Percentiles rank a stretch among this genome's conserved stretches.
These are phyloP conservation scores for Archocentrus centrarchus DNA, from an alignment of 2,113 vertebrate species.

Conservation along the genomic window DNA sequence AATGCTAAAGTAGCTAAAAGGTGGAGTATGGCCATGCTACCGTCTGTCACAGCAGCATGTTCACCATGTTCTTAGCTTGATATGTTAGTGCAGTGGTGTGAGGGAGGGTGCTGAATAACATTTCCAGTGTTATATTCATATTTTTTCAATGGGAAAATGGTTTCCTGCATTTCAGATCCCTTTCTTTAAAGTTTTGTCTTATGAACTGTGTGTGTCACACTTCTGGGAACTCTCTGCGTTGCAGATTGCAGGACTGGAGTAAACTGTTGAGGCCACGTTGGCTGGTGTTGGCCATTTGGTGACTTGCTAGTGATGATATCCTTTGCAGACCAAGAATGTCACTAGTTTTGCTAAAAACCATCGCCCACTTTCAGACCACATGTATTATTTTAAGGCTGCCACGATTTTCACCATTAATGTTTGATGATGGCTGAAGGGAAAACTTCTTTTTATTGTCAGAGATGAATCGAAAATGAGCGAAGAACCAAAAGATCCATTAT, in stretches of 20 bases:
- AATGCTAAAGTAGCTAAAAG: neutral
- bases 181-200: neutral
- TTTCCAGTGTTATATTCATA: neutral
- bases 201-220: neutral
- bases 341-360: neutral
- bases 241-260: neutral
- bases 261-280: neutral
- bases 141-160: neutral
- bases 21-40: neutral
- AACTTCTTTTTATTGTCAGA: neutral
- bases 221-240: accelerated
- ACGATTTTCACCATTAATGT: neutral
- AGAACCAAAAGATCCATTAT: neutral
- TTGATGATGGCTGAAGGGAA: constrained; percentile 4
- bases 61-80: neutral
- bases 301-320: neutral
- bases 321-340: neutral
- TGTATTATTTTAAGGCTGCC: constrained; percentile 1
- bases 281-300: neutral
- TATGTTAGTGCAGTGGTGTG: neutral
- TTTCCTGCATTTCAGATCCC: neutral
- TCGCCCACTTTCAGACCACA: neutral
- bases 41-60: neutral
- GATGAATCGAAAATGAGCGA: neutral
- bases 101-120: neutral